Evolutionary conservation across 2,797 vertebrate genomes (phyloP), one percentile per base, ranked within the genome.

Genomic region (Sebastes iracundus): DNA sequence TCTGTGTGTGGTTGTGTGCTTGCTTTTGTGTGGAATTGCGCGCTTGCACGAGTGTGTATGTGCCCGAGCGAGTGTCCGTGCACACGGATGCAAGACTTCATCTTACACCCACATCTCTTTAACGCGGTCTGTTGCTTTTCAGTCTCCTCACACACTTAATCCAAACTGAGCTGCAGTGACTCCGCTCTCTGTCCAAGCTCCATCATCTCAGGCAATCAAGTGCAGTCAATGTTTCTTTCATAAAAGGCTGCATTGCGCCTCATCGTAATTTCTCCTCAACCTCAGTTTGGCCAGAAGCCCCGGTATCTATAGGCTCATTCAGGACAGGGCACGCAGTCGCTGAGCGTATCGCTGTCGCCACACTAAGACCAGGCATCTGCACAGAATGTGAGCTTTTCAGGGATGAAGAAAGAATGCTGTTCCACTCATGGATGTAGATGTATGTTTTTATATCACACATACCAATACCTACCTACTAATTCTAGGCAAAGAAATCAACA

Each of bases 211-310:
- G 82, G 84, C 81, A 90, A 85, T 88, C 81, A 79, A 79, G 76
- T 30, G 75, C 77, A 87, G 72, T 93, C 91, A 90, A 89, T 93
- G 91, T 89, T 81, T 87, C 88, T 90, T 90, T 92, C 90, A 93
- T 88, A 46, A 78, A 87, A 87, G 53, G 81, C 78, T 70, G 78
- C 85, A 14, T 79, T 84, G 73, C 35, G 32, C 85, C 82, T 90
- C 87, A 72, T 85, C 85, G 22, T 84, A 88, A 86, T 90, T 92
- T 87, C 82, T 88, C 74, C 82, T 84, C 38, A 22, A 62, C 80
- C 68, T 79, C 79, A 53, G 77, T 72, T 78, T 62, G 71, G 89
- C 86, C 87, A 89, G 86, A 84, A 87, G 87, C 60, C 62, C 11
- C 79, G 7, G 81, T 69, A 87, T 93, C 89, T 93, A 86, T 89